Percentiles rank a stretch among this genome's conserved stretches.
Conservation (phyloP, 2,888 invertebrate species). For the Drosophila kanekoi region DNA sequence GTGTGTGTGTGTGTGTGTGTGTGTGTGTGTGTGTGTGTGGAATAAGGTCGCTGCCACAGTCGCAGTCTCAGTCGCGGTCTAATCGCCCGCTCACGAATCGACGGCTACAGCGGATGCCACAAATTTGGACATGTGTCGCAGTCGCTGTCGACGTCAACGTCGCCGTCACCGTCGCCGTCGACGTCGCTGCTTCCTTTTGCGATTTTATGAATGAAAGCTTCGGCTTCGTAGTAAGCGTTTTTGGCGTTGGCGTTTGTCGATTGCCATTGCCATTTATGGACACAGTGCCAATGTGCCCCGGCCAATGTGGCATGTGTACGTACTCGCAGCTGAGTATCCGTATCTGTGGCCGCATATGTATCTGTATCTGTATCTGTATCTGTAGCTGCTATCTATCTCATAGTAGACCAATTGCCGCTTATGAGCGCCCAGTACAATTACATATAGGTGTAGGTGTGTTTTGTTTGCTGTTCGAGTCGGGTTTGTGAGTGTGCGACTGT, state of each 20-base stretch:
- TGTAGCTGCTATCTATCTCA: conserved; percentile 38
- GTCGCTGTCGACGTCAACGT: conserved; percentile 29
- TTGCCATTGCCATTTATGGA: conserved; percentile 76
- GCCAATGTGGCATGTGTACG: conserved; percentile 49
- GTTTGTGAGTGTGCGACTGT: conserved; percentile 1
- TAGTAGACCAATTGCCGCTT: conserved; percentile 32
- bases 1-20: conserved; percentile 20
- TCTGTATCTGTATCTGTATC: conserved; percentile 24
- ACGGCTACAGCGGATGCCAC: conserved; percentile 75
- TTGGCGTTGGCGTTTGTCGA: conserved; percentile 62
- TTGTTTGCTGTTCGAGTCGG: conserved; percentile 1
- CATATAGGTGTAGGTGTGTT: conserved; percentile 38
- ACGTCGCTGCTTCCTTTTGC: conserved; percentile 72
- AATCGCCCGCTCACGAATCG: conserved; percentile 75
- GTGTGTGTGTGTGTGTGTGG: conserved; percentile 18
- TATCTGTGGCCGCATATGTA: conserved; percentile 25
- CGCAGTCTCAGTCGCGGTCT: conserved; percentile 43
- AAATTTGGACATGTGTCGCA: conserved; percentile 76
- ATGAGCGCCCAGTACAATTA: conserved; percentile 47
- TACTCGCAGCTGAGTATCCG: conserved; percentile 24
- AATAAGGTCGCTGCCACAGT: conserved; percentile 47
- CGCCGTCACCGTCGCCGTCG: conserved; percentile 4
- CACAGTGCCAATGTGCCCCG: conserved; percentile 71
- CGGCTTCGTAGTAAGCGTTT: conserved; percentile 60
- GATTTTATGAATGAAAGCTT: conserved; percentile 79